phyloP scores from a whole-genome alignment of 2,113 vertebrate species.

The Odocoileus virginianus region DNA sequence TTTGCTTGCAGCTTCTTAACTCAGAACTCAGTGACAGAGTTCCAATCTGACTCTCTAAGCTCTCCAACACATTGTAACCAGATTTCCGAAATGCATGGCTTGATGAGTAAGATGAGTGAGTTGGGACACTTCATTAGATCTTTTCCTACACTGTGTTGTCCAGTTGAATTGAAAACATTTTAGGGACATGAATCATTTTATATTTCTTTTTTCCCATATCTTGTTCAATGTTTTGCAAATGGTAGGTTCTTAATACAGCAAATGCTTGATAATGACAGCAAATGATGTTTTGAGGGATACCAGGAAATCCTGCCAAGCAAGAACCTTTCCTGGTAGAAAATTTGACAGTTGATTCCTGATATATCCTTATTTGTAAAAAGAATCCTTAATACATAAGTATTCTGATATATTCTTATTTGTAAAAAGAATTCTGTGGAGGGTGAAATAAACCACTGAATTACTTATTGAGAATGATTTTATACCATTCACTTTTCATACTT shows the following conservation, averaged over 20 bases:
- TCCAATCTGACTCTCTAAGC: not conserved
- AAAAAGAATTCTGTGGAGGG: not conserved
- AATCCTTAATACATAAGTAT: not conserved
- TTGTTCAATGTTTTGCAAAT: not conserved
- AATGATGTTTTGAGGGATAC: not conserved
- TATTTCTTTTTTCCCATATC: not conserved
- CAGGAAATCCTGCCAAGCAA: not conserved
- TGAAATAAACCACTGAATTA: not conserved
- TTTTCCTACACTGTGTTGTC: not conserved
- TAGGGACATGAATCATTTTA: not conserved
- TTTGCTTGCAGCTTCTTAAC: not conserved
- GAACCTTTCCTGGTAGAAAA: not conserved
- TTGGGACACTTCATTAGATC: not conserved
- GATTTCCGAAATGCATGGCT: not conserved
- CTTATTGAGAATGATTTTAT: not conserved
- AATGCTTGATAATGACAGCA: not conserved
- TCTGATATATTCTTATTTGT: not conserved
- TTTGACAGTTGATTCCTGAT: not conserved
- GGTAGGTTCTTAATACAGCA: not conserved
- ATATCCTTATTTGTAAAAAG: not conserved
- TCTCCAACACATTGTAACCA: not conserved
- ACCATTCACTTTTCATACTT: not conserved
- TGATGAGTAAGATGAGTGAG: not conserved
- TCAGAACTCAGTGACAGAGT: not conserved
- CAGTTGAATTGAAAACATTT: not conserved